A percentile compares a stretch with the other conserved stretches of the same genome.
Evolutionary conservation across 92 coral and sea anemone species (phyloP).

Genomic region (Diadumene lineata): DNA sequence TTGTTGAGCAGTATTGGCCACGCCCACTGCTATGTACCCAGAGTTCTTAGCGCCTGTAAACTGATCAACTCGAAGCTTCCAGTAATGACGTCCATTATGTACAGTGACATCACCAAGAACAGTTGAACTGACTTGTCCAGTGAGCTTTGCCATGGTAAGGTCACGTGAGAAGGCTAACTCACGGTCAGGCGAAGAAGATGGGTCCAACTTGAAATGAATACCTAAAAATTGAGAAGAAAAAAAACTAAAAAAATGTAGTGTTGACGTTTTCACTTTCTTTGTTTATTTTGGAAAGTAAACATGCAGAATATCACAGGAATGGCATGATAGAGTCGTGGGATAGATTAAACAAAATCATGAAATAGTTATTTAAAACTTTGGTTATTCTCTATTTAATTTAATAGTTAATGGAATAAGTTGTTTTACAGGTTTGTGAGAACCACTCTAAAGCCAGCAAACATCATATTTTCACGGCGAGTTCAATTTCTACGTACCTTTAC

Average conservation of each 20-base stretch:
- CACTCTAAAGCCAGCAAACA: background rate
- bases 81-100: conserved; percentile 77
- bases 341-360: too few species aligned
- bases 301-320: too few species aligned
- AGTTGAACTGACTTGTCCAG: conserved; percentile 52
- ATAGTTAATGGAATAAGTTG: too few species aligned
- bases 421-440: too few species aligned
- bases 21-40: conserved; percentile 78
- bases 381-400: too few species aligned
- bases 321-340: too few species aligned
- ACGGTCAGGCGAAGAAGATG: conserved; percentile 69
- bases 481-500: conserved; percentile 56
- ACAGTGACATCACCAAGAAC: conserved; percentile 65
- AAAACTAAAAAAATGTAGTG: too few species aligned
- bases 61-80: conserved; percentile 83
- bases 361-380: too few species aligned
- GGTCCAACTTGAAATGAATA: conserved; percentile 73
- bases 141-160: conserved; percentile 61
- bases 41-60: conserved; percentile 58
- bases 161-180: conserved; percentile 90
- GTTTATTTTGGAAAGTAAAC: too few species aligned
- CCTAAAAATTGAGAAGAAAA: too few species aligned
- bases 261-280: background rate
- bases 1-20: conserved; percentile 43
- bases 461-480: background rate